Evolutionary conservation across 2,888 invertebrate species (phyloP), one percentile per base, ranked within the genome.

Genomic region (Caradrina clavipalpis): DNA sequence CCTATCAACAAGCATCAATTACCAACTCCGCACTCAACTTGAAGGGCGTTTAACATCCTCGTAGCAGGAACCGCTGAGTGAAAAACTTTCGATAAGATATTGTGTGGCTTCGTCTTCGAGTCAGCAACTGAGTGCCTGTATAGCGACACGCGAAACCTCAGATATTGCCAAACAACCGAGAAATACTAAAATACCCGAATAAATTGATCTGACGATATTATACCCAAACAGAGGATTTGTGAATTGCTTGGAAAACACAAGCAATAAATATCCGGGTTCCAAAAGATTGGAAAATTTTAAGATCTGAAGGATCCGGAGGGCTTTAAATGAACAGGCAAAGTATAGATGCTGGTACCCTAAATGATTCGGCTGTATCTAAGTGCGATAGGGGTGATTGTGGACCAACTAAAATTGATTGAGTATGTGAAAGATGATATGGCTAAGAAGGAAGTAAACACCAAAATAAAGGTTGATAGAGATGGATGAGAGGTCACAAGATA

Each of bases 31-130:
- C 21, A 62, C 21, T 51, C 17, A 5, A 4, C 22, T 39, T 61
- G 51, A 80, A 83, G 73, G 69, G 26, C 19, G 26, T 17, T 13
- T 15, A 17, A 61, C 35, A 42, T 55, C 60, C 57, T 68, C 58
- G 51, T 21, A 60, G 39, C 22, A 31, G 26, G 19, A 56, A 55
- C 35, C 17, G 49, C 21, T 10, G 13, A 49, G 19, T 5, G 15
- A 57, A 49, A 76, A 69, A 57, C 21, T 53, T 56, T 31, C 54
- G 6, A 50, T 64, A 64, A 42, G 21, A 19, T 22, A 13, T 45
- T 60, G 19, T 54, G 47, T 57, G 39, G 42, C 47, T 56, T 51
- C 26, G 21, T 42, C 4, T 13, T 22, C 7, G 19, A 39, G 7
- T 35, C 22, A 45, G 21, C 13, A 35, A 6, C 1, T 11, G 17